Evolutionary conservation across 2,888 invertebrate genomes (phyloP), one percentile per base, ranked within the genome.

Genomic region (Minunthozetes semirufus): DNA sequence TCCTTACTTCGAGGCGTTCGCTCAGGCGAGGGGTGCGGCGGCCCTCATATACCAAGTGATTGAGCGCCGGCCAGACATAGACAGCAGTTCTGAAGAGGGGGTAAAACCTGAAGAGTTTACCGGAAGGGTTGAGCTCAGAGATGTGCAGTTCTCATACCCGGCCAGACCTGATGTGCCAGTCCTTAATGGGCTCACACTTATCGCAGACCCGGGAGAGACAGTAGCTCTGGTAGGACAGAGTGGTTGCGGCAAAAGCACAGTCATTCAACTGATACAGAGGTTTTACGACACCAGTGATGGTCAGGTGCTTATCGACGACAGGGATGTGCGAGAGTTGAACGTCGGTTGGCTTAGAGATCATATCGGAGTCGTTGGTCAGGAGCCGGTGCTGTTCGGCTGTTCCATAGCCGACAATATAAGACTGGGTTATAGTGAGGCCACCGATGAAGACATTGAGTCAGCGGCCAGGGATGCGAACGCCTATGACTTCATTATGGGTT

Each of bases 1-100:
- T 0, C 93, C 93, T 0, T 88, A 90, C 76, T 87, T 93, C 81
- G 90, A 91, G 81, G 88, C 89, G 11, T 90, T 94, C 79, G 89
- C 90, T 0, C 87, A 88, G 56, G 92, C 93, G 0, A 88, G 88
- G 80, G 93, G 92, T 0, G 90, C 93, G 0, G 92, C 90, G 0
- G 87, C 88, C 0, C 81, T 82, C 0, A 81, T 86, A 15, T 84
- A 83, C 75, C 82, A 84, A 25, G 83, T 85, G 33, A 84, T 86
- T 76, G 84, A 85, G 77, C 80, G 82, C 66, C 83, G 83, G 77
- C 84, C 85, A 0, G 50, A 53, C 3, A 75, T 75, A 17, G 75
- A 75, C 25, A 63, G 63, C 27, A 48, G 46, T 19, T 75, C 75
- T 46, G 33, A 48, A 8, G 13, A 4, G 1, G 75, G 75, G 0